A percentile compares a stretch with the other conserved stretches of the same genome.
Conservation (phyloP, 2,113 vertebrate species). For the Callocephalon fimbriatum region DNA sequence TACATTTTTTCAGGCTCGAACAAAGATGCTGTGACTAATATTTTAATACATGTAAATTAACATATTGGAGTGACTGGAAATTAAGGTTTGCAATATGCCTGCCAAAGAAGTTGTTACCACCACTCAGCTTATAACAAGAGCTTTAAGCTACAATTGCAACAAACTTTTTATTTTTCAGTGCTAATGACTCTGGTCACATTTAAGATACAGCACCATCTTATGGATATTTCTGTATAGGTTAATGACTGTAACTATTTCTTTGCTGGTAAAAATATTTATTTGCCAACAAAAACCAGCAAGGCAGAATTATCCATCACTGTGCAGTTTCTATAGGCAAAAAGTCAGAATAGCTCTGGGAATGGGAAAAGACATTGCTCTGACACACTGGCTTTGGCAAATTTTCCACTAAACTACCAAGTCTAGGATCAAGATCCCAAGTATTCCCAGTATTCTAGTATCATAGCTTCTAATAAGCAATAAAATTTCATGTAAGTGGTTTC, state of each 20-base stretch:
- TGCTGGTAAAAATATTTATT: not conserved
- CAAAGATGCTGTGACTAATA: conserved; percentile 47
- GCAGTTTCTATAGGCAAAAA: not conserved
- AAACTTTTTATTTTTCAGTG: conserved; percentile 13
- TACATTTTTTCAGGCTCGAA: not conserved
- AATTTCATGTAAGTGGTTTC: not conserved
- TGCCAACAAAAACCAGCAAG: not conserved
- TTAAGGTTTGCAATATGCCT: conserved; percentile 25
- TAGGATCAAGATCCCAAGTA: not conserved
- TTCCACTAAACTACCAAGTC: not conserved
- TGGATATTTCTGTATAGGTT: conserved; percentile 74
- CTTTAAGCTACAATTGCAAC: not conserved
- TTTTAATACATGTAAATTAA: conserved; percentile 53
- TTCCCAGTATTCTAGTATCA: not conserved
- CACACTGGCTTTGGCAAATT: not conserved
- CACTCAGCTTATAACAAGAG: not conserved
- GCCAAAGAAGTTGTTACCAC: conserved; percentile 25
- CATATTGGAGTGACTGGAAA: conserved; percentile 39
- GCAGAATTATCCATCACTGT: not conserved
- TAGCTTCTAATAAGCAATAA: not conserved
- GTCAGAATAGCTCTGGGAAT: not conserved
- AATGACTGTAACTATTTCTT: not conserved
- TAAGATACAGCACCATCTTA: conserved; percentile 84
- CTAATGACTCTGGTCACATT: conserved; percentile 66
- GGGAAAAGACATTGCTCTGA: not conserved